These are phyloP conservation scores for Aythya fuligula DNA, from an alignment of 2,797 vertebrate genomes.

Conservation along the genomic window DNA sequence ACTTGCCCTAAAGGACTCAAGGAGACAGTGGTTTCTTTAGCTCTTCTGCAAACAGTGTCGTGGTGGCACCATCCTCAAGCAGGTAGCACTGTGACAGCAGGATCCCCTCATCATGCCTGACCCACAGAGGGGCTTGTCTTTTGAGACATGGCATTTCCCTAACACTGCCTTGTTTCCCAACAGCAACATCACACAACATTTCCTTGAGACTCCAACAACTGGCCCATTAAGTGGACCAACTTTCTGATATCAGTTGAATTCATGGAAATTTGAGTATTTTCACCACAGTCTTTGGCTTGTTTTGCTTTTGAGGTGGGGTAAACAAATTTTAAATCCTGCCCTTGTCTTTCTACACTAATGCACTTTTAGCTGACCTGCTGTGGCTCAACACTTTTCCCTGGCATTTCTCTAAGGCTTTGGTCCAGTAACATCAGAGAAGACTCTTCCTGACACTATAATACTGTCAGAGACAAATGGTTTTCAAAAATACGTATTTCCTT, in stretches of 20 bases:
- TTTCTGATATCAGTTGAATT: not conserved
- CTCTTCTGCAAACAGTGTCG: not conserved
- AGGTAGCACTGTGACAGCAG: not conserved
- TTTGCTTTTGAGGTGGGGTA: not conserved
- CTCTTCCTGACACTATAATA: not conserved
- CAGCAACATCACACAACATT: not conserved
- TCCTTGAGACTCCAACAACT: not conserved
- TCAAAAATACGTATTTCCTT: not conserved
- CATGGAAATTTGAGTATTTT: not conserved
- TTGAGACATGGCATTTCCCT: not conserved
- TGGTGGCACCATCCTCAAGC: not conserved
- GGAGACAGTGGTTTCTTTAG: not conserved
- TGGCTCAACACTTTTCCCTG: not conserved
- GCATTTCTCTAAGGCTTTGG: not conserved
- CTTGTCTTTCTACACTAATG: not conserved
- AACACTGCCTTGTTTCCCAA: not conserved
- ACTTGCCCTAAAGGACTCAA: not conserved
- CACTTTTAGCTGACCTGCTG: not conserved
- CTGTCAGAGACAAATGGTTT: not conserved
- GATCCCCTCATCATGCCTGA: not conserved
- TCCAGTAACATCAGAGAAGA: not conserved
- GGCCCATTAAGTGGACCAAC: not conserved
- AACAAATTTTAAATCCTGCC: not conserved
- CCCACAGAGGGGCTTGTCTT: accelerated
- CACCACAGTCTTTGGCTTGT: not conserved